Base-by-base conservation (phyloP, 1,140 invertebrate genomes). In the Lucilia sericata region DNA sequence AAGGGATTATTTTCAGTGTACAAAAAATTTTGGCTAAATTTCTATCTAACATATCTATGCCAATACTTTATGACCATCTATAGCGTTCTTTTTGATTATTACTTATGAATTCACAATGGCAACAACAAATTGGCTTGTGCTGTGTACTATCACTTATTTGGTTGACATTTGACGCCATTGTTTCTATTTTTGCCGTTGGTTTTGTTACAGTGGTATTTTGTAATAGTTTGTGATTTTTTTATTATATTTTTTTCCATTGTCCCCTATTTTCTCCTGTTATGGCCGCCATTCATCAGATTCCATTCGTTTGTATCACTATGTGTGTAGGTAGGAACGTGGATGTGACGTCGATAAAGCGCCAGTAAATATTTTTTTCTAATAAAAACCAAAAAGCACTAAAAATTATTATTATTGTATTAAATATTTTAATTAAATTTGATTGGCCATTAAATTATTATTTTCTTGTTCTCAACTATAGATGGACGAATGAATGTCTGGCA, bases 401-500 rank as follows among this genome's bases (percentile, higher is more conserved):
- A 42, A 42, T 42, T 42, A 78, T 17, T 30, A 80, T 42, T 42
- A 80, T 78, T 10, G 75, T 70, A 70, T 25, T 9, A 25, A 49
- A 80, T 51, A 49, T 80, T n/a, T 80, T 80, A 80, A 80, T 80
- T 80, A 80, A 80, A 49, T 49, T 80, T 80, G 76, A 80, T 80
- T 49, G 47, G 42, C 19, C 76, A 80, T 49, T 51, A 80, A 80
- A 80, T 80, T 80, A 80, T 47, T 80, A 21, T 47, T n/a, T 51
- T 80, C 25, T 42, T 49, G 51, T 10, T 2, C 9, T 49, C 76
- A 42, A 8, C 42, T 42, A 8, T 42, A 8, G 19, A 70, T 70
- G 25, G 25, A 30, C 25, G 25, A 30, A 30, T 30, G 25, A 30
- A 30, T 30, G 25, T 30, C 25, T 30, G 51, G 42, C 42, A 55